Evolutionary conservation across 2,888 invertebrate genomes (phyloP).

Genomic region (Ernsta delagoae): DNA sequence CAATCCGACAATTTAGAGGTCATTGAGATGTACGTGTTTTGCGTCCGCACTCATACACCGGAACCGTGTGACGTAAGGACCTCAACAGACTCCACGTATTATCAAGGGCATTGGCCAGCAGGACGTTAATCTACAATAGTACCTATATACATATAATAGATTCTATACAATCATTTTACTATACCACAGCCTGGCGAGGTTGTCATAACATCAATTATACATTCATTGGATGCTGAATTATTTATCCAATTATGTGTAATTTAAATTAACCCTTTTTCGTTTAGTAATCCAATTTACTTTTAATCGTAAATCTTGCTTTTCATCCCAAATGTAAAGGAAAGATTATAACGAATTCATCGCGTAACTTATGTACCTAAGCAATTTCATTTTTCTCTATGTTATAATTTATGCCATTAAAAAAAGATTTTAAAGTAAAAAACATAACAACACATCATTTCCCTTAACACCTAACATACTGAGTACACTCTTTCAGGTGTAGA

Average conservation of each 20-base stretch:
- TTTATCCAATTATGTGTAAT: neutral
- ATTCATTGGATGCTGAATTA: neutral
- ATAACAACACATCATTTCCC: slow-evolving; percentile 15
- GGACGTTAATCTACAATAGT: slow-evolving; percentile 11
- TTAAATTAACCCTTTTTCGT: no score
- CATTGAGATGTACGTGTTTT: slow-evolving; percentile 17
- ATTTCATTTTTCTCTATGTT: neutral
- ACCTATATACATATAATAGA: no score
- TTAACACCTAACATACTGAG: slow-evolving; percentile 12
- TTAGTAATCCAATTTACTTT: no score
- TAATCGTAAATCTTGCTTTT: neutral
- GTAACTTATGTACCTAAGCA: neutral
- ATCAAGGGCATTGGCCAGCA: slow-evolving; percentile 1
- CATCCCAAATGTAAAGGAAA: no score
- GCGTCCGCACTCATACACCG: slow-evolving; percentile 16
- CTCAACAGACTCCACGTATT: neutral
- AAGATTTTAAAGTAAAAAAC: neutral
- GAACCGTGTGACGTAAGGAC: slow-evolving; percentile 4
- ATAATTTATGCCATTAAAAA: neutral
- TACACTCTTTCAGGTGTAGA: slow-evolving; percentile 23
- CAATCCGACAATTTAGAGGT: slow-evolving; percentile 32
- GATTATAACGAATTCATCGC: no score
- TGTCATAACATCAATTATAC: neutral
- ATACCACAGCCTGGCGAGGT: neutral
- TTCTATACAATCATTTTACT: neutral